Conservation (phyloP, 2,888 invertebrate genomes). For the Drosophila ezoana region DNA sequence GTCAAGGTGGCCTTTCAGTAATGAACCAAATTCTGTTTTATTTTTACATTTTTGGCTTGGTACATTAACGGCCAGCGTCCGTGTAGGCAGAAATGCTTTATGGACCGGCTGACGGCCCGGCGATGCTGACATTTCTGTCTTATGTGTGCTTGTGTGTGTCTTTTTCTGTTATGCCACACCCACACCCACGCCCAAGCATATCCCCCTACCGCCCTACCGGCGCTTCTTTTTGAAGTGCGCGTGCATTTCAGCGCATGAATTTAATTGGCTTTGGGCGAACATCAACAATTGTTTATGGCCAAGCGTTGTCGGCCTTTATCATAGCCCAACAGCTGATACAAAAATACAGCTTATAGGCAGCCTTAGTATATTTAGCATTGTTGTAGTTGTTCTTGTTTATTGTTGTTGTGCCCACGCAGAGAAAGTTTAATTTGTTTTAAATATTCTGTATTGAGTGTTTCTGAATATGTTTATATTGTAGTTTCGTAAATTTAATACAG, state of each 20-base stretch:
- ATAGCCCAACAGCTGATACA: constrained; percentile 56
- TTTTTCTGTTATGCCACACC: constrained; percentile 21
- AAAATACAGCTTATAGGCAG: constrained; percentile 13
- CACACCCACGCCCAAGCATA: constrained; percentile 16
- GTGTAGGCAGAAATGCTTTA: constrained; percentile 58
- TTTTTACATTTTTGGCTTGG: constrained; percentile 62
- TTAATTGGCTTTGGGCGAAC: constrained; percentile 70
- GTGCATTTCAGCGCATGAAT: constrained; percentile 70
- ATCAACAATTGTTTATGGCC: constrained; percentile 69
- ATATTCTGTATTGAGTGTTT: constrained; percentile 4
- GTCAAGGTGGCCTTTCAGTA: constrained; percentile 75
- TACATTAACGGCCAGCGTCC: constrained; percentile 59
- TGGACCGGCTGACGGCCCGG: constrained; percentile 66
- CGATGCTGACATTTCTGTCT: constrained; percentile 45
- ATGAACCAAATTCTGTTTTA: constrained; percentile 75
- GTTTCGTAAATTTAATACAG: background rate
- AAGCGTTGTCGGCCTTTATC: constrained; percentile 44
- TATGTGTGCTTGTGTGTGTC: constrained; percentile 18
- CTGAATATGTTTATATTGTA: background rate
- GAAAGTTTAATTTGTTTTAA: constrained; percentile 33
- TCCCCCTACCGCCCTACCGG: constrained; percentile 11
- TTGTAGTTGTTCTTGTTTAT: background rate
- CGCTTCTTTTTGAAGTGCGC: constrained; percentile 54
- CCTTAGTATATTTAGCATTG: constrained; percentile 11
- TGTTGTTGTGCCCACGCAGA: constrained; percentile 19